A percentile compares a stretch with the other conserved stretches of the same genome.
phyloP scores from a whole-genome alignment of 2,113 vertebrate species.

The Prinia subflava region DNA sequence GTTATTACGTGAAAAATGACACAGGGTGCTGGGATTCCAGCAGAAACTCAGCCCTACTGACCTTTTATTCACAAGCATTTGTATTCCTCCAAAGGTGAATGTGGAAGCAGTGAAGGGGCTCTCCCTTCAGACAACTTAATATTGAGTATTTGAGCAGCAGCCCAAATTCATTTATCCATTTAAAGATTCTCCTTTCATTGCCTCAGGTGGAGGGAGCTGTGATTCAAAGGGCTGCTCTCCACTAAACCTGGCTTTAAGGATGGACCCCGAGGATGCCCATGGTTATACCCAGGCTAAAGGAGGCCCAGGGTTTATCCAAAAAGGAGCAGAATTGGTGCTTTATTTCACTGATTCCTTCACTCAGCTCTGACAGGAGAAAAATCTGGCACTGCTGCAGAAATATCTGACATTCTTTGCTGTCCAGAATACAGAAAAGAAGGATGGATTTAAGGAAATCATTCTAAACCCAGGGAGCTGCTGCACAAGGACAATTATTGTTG shows the following conservation, averaged over 20 bases:
- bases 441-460: neutral
- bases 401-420: neutral
- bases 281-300: rapidly evolving
- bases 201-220: neutral
- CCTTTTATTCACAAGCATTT: neutral
- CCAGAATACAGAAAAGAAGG: neutral
- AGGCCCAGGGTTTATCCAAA: neutral
- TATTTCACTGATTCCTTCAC: neutral
- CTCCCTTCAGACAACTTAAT: neutral
- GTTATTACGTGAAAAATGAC: neutral
- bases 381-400: neutral
- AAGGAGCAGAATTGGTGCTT: neutral
- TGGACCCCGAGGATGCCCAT: neutral
- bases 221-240: neutral
- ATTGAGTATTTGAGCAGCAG: neutral
- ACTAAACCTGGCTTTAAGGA: neutral
- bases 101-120: neutral
- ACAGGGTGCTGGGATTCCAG: neutral
- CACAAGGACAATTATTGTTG: neutral
- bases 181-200: neutral
- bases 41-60: neutral
- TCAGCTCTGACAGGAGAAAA: neutral
- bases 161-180: neutral
- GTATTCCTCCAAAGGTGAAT: neutral
- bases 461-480: neutral